Evolutionary conservation across 2,797 vertebrate species (phyloP).

Genomic region (Leptodactylus fallax): DNA sequence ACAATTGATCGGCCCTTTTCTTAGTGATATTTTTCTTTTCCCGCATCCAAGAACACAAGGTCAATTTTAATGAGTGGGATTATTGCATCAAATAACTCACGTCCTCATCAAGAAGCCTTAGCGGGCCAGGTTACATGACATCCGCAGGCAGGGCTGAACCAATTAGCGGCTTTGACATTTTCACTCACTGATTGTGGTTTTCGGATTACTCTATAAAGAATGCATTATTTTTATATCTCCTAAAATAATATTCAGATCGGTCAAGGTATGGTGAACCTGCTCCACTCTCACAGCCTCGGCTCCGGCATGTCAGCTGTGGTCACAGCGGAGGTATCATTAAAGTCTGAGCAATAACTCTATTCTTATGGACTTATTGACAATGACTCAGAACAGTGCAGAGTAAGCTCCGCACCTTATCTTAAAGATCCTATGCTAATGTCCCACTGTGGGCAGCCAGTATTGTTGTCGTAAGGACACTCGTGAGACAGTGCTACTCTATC

Average conservation of each 20-base stretch:
- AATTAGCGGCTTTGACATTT: conserved; percentile 53
- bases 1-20: conserved; percentile 41
- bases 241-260: conserved; percentile 26
- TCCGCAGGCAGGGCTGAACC: conserved; percentile 4
- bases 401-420: neutral
- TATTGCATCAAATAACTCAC: conserved; percentile 49
- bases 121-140: conserved; percentile 37
- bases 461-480: too few species aligned
- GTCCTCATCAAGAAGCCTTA: conserved; percentile 45
- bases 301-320: conserved; percentile 24
- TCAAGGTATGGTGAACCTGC: conserved; percentile 36
- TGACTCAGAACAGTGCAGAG: conserved; percentile 11
- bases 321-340: conserved; percentile 31
- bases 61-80: conserved; percentile 53
- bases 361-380: conserved; percentile 34
- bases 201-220: conserved; percentile 13
- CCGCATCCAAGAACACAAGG: conserved; percentile 39
- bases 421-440: neutral
- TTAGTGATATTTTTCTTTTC: conserved; percentile 21
- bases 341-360: neutral
- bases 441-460: too few species aligned
- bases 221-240: conserved; percentile 17
- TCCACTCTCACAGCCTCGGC: neutral
- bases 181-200: conserved; percentile 39
- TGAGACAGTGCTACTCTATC: neutral